Conservation (phyloP, 2,113 vertebrate species). For the Beaufortia kweichowensis region DNA sequence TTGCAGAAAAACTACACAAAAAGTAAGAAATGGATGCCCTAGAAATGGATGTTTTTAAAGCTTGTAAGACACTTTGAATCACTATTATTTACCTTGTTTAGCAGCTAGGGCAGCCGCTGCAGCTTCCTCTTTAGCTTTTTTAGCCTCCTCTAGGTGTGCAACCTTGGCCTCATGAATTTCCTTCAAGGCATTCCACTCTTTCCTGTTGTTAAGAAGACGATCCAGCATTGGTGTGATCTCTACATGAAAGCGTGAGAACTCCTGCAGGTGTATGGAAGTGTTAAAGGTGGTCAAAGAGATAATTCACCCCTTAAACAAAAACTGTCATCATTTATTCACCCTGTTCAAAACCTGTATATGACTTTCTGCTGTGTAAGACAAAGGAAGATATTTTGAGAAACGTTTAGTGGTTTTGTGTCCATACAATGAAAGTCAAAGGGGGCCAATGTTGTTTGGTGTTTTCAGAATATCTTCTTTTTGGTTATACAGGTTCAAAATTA, state of each 20-base stretch:
- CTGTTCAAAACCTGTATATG: too few relatives aligned
- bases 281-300: background rate
- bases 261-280: constrained; percentile 57
- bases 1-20: too few relatives aligned
- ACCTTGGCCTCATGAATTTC: constrained; percentile 77
- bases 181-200: constrained; percentile 80
- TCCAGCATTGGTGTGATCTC: constrained; percentile 81
- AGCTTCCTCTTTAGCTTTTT: constrained; percentile 70
- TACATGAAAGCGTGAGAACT: constrained; percentile 80
- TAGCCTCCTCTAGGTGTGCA: constrained; percentile 68
- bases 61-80: background rate
- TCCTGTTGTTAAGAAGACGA: constrained; percentile 79
- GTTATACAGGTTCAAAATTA: too few relatives aligned
- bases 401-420: too few relatives aligned
- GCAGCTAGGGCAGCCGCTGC: constrained; percentile 13
- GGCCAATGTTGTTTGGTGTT: too few relatives aligned
- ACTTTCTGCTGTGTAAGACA: too few relatives aligned
- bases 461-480: too few relatives aligned
- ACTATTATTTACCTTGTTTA: constrained; percentile 66
- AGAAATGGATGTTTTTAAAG: background rate
- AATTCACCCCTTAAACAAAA: too few relatives aligned
- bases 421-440: too few relatives aligned
- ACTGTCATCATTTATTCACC: too few relatives aligned
- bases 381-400: too few relatives aligned
- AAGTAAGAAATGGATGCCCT: too few relatives aligned